Conservation (phyloP, 2,797 vertebrate genomes). For the Serranus cabrilla region DNA sequence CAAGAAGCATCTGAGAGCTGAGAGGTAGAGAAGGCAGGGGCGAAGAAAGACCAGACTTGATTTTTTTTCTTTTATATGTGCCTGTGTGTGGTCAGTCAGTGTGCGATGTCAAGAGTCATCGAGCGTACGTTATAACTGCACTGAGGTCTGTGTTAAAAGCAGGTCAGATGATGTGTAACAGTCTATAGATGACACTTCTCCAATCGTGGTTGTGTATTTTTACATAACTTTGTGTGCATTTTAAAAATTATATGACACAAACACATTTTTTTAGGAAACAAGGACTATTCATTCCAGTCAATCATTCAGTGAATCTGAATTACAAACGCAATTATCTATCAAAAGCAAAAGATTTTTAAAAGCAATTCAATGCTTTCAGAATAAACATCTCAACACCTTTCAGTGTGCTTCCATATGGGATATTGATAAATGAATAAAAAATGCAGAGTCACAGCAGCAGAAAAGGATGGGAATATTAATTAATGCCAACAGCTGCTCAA, state of each 20-base stretch:
- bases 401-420: neutral
- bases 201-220: neutral
- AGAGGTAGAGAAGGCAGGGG: slow-evolving; percentile 28
- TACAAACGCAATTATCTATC: neutral
- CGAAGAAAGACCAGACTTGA: slow-evolving; percentile 18
- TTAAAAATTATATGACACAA: neutral
- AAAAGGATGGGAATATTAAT: slow-evolving; percentile 21
- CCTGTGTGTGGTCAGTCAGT: slow-evolving; percentile 22
- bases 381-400: slow-evolving; percentile 9
- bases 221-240: no score
- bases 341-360: neutral
- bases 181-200: slow-evolving; percentile 6
- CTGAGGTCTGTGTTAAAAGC: slow-evolving; percentile 38
- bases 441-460: neutral
- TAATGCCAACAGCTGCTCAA: slow-evolving; percentile 9
- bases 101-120: slow-evolving; percentile 26
- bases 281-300: neutral
- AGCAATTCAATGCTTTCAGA: neutral
- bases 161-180: slow-evolving; percentile 9
- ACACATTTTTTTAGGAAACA: no score
- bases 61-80: slow-evolving; percentile 14
- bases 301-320: neutral
- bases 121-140: slow-evolving; percentile 14
- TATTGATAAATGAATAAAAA: slow-evolving; percentile 7
- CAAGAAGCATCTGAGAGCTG: slow-evolving; percentile 49